These are phyloP conservation scores for Lymantria dispar DNA, from an alignment of 2,888 invertebrate genomes.

Conservation along the genomic window DNA sequence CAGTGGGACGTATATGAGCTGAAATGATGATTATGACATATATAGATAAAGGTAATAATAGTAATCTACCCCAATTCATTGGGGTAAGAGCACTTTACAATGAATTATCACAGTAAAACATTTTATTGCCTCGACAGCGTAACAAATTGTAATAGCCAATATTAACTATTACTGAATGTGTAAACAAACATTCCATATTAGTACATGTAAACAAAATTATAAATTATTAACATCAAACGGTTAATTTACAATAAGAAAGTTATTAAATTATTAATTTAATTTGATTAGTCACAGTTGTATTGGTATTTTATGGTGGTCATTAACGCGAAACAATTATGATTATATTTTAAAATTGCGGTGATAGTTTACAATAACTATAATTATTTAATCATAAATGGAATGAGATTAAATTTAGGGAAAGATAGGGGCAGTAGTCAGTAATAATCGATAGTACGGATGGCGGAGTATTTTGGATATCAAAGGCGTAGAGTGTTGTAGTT, in stretches of 20 bases:
- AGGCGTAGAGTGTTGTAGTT: too few species aligned
- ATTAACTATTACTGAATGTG: neutral
- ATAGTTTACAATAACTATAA: neutral
- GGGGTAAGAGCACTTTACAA: too few species aligned
- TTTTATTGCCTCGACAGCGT: neutral
- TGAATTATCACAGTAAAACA: too few species aligned
- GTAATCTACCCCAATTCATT: too few species aligned
- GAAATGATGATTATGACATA: too few species aligned
- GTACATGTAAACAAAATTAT: neutral
- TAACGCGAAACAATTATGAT: conserved; percentile 6
- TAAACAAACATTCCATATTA: neutral
- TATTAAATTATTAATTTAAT: conserved; percentile 11
- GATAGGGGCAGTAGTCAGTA: too few species aligned
- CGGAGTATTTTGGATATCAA: too few species aligned
- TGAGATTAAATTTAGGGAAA: too few species aligned
- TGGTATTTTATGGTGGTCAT: neutral
- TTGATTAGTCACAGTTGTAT: conserved; percentile 9
- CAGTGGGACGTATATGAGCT: too few species aligned
- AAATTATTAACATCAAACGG: conserved; percentile 3
- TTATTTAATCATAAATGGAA: conserved; percentile 13
- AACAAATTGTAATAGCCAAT: neutral
- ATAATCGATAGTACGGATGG: too few species aligned
- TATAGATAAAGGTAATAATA: too few species aligned
- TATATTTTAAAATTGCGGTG: conserved; percentile 4
- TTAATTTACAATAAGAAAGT: neutral